These are phyloP conservation scores for Noctua janthina DNA, from an alignment of 2,888 invertebrate genomes.

Conservation along the genomic window DNA sequence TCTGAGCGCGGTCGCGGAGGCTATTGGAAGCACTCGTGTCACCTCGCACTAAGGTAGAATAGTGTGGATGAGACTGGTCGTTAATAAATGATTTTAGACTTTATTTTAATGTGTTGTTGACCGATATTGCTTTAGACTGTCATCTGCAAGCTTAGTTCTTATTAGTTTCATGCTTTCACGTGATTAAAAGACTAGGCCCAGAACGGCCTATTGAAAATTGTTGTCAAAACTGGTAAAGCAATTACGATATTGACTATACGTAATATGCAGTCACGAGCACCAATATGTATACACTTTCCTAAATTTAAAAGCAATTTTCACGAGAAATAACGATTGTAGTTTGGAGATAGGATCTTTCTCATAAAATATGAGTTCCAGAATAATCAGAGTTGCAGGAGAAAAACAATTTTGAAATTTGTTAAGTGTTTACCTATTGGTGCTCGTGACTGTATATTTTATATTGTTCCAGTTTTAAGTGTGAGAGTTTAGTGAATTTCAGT, in stretches of 20 bases:
- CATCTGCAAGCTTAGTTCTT: neutral
- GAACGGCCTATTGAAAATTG: neutral
- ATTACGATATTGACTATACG: too few species aligned
- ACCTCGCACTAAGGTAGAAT: slow-evolving; percentile 53
- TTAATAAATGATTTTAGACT: neutral
- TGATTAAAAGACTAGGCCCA: neutral
- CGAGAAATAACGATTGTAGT: too few species aligned
- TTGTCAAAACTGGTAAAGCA: neutral
- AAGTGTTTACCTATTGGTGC: too few species aligned
- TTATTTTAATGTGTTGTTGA: neutral
- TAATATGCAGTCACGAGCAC: too few species aligned
- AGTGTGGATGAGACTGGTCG: slow-evolving; percentile 61
- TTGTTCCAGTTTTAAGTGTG: neutral
- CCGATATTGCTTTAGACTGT: neutral
- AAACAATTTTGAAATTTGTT: too few species aligned
- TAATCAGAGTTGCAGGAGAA: too few species aligned
- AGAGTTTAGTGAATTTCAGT: neutral
- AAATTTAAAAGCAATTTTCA: too few species aligned
- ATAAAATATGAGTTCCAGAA: too few species aligned
- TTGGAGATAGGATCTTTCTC: too few species aligned
- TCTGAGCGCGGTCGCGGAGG: slow-evolving; percentile 74
- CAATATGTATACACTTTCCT: too few species aligned
- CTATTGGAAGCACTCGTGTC: slow-evolving; percentile 80
- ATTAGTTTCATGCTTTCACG: neutral
- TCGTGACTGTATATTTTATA: neutral